Evolutionary conservation across 2,888 invertebrate species (phyloP).

Genomic region (Agapostemon virescens): DNA sequence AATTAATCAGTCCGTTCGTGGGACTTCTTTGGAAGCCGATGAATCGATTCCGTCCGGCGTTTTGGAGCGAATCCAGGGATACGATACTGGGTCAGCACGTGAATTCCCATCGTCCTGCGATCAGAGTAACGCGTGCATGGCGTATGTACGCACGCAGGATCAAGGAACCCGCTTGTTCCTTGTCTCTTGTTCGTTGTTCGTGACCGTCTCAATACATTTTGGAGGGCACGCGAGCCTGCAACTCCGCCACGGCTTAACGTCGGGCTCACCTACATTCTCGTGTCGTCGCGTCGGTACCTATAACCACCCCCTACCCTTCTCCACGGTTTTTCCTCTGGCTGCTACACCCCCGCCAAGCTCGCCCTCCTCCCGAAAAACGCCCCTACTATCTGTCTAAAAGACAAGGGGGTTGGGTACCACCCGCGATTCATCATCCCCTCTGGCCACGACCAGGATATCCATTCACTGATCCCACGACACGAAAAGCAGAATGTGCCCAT

Average conservation of each 20-base stretch:
- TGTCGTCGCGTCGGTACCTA: slow-evolving; percentile 25
- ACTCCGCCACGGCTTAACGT: slow-evolving; percentile 73
- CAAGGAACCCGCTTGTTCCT: not conserved
- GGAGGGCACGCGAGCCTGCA: slow-evolving; percentile 74
- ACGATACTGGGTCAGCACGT: slow-evolving; percentile 42
- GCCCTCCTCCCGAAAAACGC: slow-evolving; percentile 37
- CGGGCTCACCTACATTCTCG: slow-evolving; percentile 69
- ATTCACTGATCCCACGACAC: slow-evolving; percentile 64
- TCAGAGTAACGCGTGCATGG: not conserved
- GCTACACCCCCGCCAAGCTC: slow-evolving; percentile 27
- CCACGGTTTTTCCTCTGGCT: slow-evolving; percentile 36
- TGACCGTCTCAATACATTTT: slow-evolving; percentile 76
- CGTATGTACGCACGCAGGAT: not conserved
- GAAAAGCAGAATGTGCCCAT: slow-evolving; percentile 65
- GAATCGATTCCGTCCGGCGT: slow-evolving; percentile 48
- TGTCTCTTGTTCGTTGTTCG: slow-evolving; percentile 65
- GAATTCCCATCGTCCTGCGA: slow-evolving; percentile 25
- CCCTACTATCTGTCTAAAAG: slow-evolving; percentile 47
- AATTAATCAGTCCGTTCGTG: slow-evolving; percentile 35
- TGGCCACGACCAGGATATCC: slow-evolving; percentile 49
- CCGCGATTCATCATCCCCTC: slow-evolving; percentile 69
- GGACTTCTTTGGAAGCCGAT: slow-evolving; percentile 11
- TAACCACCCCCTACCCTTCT: slow-evolving; percentile 42
- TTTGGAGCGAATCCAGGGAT: slow-evolving; percentile 41
- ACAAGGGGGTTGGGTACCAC: slow-evolving; percentile 56